These are phyloP conservation scores for Dicerorhinus sumatrensis DNA, from an alignment of 2,113 vertebrate species.

Conservation along the genomic window DNA sequence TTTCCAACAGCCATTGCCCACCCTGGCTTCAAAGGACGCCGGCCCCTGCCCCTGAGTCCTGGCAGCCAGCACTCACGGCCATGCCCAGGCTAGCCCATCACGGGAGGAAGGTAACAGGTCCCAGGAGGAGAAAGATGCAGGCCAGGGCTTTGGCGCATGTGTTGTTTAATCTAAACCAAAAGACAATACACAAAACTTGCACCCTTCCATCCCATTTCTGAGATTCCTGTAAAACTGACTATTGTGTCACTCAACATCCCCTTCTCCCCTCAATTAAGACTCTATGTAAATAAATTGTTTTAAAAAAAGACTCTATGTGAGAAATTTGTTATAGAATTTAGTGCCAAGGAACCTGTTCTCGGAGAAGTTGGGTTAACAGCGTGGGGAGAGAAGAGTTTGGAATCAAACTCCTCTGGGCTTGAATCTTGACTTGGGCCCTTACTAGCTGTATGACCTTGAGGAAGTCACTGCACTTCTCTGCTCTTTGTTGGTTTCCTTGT, in stretches of 20 bases:
- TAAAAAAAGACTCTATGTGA: neutral
- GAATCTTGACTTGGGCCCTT: neutral
- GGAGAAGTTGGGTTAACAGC: neutral
- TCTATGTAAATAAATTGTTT: neutral
- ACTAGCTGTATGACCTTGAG: neutral
- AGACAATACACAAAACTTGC: neutral
- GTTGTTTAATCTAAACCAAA: neutral
- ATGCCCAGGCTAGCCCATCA: fast-evolving
- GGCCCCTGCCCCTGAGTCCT: neutral
- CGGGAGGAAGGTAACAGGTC: neutral
- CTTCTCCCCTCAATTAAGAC: neutral
- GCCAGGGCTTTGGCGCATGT: neutral
- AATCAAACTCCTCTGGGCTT: neutral
- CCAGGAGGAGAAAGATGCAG: neutral
- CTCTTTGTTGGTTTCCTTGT: neutral
- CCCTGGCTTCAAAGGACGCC: conserved; percentile 42
- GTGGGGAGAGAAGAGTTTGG: neutral
- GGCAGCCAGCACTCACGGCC: too few species aligned
- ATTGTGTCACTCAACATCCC: neutral
- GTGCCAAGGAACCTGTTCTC: neutral
- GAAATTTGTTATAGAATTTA: neutral
- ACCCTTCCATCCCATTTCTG: neutral
- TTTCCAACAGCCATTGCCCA: neutral
- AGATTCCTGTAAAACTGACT: neutral
- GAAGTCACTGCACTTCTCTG: neutral